A percentile compares a stretch with the other conserved stretches of the same genome.
Evolutionary conservation across 2,113 vertebrate species (phyloP).

Genomic region (Pachyramphus minor): DNA sequence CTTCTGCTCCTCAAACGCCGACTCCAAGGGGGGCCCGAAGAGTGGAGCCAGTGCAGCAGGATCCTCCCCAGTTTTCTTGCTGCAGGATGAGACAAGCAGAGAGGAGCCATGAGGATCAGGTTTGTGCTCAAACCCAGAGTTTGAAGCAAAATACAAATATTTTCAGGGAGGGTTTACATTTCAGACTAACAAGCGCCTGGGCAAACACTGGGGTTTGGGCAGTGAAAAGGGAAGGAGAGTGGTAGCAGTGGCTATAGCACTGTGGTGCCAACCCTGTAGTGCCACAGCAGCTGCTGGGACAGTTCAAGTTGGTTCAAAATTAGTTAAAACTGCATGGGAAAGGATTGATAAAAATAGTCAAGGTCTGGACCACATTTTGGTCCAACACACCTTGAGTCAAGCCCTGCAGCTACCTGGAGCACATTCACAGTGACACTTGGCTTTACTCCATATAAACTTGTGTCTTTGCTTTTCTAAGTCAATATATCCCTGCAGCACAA

Average conservation of each 20-base stretch:
- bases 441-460: neutral
- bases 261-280: rapidly evolving
- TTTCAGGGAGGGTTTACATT: rapidly evolving
- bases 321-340: neutral
- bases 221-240: rapidly evolving
- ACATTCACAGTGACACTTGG: neutral
- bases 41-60: constrained; percentile 73
- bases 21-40: constrained; percentile 87
- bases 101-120: rapidly evolving
- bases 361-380: rapidly evolving
- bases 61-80: constrained; percentile 80
- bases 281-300: neutral
- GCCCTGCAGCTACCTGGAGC: neutral
- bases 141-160: rapidly evolving
- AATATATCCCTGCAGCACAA: rapidly evolving
- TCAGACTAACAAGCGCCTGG: rapidly evolving
- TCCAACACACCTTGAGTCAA: rapidly evolving
- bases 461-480: neutral
- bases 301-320: neutral
- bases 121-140: rapidly evolving
- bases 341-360: neutral
- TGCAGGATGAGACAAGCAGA: constrained; percentile 1
- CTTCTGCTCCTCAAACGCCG: constrained; percentile 86
- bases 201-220: rapidly evolving
- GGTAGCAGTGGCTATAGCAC: rapidly evolving